Conservation (phyloP, 23 tunicate species). For the Ascidia mentula region DNA sequence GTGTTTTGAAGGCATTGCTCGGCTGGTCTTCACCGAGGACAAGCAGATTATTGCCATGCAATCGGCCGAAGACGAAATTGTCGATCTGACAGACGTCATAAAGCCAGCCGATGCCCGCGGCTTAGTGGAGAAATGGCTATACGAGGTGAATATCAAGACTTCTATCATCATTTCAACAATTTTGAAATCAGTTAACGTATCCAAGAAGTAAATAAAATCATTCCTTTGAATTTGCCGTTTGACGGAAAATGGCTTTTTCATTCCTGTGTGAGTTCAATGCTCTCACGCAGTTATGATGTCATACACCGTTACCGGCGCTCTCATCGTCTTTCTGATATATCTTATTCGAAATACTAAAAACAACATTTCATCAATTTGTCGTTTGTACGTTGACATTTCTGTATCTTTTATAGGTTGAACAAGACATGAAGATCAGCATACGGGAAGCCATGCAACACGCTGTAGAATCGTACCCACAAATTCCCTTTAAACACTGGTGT, state of each 20-base stretch:
- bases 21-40: conserved; percentile 71
- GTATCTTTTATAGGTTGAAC: conserved; percentile 58
- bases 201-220: background rate
- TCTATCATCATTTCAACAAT: no score
- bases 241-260: conserved; percentile 54
- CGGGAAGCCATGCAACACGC: conserved; percentile 62
- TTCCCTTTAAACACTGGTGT: conserved; percentile 83
- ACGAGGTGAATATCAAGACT: conserved; percentile 44
- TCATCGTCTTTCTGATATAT: background rate
- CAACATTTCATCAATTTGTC: no score
- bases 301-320: conserved; percentile 7
- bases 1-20: conserved; percentile 88
- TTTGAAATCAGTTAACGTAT: no score
- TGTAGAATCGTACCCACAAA: conserved; percentile 59
- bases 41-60: conserved; percentile 82
- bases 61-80: conserved; percentile 82
- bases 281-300: conserved; percentile 55
- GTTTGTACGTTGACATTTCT: no score
- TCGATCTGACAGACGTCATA: conserved; percentile 48
- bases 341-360: no score
- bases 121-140: conserved; percentile 81
- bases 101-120: conserved; percentile 73
- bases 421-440: conserved; percentile 75
- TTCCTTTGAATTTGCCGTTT: background rate
- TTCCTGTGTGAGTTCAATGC: conserved; percentile 60